Percentiles rank a stretch among this genome's conserved stretches.
Conservation (phyloP, 2,113 vertebrate species). For the Sisor rabdophorus region DNA sequence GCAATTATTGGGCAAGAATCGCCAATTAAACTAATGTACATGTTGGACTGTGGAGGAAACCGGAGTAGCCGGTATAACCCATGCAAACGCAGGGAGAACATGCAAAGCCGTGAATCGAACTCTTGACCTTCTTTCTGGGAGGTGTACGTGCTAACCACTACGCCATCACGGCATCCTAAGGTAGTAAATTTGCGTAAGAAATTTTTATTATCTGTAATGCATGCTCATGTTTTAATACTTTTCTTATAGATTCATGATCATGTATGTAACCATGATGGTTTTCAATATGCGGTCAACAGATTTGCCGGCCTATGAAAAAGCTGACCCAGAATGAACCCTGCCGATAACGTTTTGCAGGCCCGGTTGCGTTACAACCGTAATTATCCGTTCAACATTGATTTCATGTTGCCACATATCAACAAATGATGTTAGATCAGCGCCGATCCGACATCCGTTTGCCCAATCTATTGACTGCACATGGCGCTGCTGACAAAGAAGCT, state of each 20-base stretch:
- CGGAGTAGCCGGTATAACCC: no score
- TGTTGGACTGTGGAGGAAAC: no score
- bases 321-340: not conserved
- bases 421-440: slow-evolving; percentile 23
- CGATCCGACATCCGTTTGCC: slow-evolving; percentile 28
- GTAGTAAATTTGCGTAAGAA: no score
- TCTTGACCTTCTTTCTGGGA: no score
- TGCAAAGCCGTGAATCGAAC: no score
- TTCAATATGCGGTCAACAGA: not conserved
- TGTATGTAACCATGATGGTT: not conserved
- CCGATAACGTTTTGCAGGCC: slow-evolving; percentile 9
- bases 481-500: slow-evolving; percentile 26
- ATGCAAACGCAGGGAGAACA: no score
- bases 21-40: no score
- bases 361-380: slow-evolving; percentile 11
- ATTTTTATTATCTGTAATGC: no score
- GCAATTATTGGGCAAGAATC: no score
- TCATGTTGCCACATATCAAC: slow-evolving; percentile 30
- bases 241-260: not conserved
- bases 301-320: not conserved
- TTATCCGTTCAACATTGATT: slow-evolving; percentile 31
- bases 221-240: not conserved
- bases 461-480: slow-evolving; percentile 21
- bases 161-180: no score
- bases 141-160: no score